Evolutionary conservation across 2,888 invertebrate genomes (phyloP).

Genomic region (Phengaris arion): DNA sequence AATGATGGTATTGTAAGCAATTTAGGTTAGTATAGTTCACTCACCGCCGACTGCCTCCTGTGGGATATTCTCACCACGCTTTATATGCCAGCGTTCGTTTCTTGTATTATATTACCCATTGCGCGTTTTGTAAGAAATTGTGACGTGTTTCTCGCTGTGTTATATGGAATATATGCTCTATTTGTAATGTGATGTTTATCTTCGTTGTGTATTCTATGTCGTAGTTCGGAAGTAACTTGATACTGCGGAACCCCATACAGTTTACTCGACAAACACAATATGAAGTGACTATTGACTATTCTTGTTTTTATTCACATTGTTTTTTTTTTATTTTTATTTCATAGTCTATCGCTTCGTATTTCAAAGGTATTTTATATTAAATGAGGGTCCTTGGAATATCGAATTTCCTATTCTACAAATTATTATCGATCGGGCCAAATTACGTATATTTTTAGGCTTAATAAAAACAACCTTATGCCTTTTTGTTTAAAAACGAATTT

Average conservation of each 20-base stretch:
- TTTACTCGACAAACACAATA: constrained; percentile 75
- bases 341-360: constrained; percentile 68
- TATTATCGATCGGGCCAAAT: constrained; percentile 50
- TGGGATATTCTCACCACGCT: constrained; percentile 61
- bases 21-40: constrained; percentile 73
- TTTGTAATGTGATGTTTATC: constrained; percentile 12
- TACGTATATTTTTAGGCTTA: not conserved
- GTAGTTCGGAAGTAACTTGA: constrained; percentile 58
- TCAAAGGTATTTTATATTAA: constrained; percentile 63
- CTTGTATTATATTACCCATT: constrained; percentile 42
- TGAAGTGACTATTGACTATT: constrained; percentile 79
- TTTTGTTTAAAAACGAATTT: not conserved
- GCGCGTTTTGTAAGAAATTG: constrained; percentile 37
- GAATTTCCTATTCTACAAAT: constrained; percentile 58
- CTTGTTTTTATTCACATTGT: constrained; percentile 62
- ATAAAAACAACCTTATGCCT: not conserved
- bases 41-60: constrained; percentile 69
- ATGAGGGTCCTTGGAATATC: constrained; percentile 54
- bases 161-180: constrained; percentile 43
- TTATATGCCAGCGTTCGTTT: constrained; percentile 32
- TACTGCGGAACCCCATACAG: constrained; percentile 70
- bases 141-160: not conserved
- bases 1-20: constrained; percentile 67
- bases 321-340: constrained; percentile 70
- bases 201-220: constrained; percentile 37